Conservation (phyloP, 2,888 invertebrate species). For the Chrysodeixis includens region DNA sequence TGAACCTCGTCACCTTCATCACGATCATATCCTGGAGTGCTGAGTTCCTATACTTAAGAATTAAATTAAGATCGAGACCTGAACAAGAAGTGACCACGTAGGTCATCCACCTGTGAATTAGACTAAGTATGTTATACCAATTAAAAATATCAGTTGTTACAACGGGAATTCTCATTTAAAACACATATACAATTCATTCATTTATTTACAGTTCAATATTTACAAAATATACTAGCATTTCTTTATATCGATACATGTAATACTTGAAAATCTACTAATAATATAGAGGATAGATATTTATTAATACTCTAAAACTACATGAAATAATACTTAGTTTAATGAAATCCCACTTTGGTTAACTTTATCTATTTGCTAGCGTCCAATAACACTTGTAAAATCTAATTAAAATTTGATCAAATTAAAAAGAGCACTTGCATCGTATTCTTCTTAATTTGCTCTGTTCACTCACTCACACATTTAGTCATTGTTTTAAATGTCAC, state of each 20-base stretch:
- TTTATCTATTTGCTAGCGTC: conserved; percentile 51
- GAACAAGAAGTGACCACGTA: conserved; percentile 49
- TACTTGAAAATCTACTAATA: conserved; percentile 42
- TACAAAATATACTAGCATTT: conserved; percentile 51
- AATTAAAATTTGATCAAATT: conserved; percentile 70
- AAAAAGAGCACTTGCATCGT: conserved; percentile 70
- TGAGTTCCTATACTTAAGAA: conserved; percentile 83
- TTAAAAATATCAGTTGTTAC: conserved; percentile 32
- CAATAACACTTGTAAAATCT: conserved; percentile 31
- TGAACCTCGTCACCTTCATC: conserved; percentile 89
- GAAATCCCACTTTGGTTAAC: conserved; percentile 73
- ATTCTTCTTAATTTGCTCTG: conserved; percentile 78
- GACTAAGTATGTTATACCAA: conserved; percentile 28
- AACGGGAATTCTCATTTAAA: conserved; percentile 29
- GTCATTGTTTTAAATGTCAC: conserved; percentile 28
- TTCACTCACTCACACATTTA: conserved; percentile 20
- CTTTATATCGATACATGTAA: conserved; percentile 44
- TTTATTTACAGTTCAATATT: conserved; percentile 63
- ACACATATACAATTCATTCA: conserved; percentile 24
- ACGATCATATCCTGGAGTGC: conserved; percentile 90
- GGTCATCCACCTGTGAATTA: conserved; percentile 26
- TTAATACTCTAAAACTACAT: conserved; percentile 35
- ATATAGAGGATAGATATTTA: conserved; percentile 29
- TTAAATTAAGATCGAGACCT: conserved; percentile 68
- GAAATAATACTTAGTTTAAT: conserved; percentile 26